Percentiles rank a stretch among this genome's conserved stretches.
Conservation (phyloP, 1,140 invertebrate genomes). For the Tribolium castaneum region DNA sequence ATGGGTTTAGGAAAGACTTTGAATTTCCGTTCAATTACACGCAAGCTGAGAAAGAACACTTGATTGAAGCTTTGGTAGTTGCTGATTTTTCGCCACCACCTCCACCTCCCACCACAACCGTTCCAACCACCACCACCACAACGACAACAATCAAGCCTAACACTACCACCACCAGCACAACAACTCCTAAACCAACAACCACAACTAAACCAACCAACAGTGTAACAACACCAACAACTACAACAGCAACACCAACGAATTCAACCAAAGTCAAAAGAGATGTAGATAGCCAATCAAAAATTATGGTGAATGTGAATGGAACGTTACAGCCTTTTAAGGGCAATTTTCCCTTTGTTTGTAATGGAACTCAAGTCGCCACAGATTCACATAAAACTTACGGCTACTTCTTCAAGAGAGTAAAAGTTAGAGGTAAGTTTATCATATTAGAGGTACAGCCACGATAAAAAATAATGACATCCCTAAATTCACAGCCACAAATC, state of each 20-base stretch:
- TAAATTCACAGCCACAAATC: too few relatives aligned
- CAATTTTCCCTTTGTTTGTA: slow-evolving; percentile 69
- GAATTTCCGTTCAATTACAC: slow-evolving; percentile 73
- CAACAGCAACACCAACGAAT: slow-evolving; percentile 43
- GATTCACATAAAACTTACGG: slow-evolving; percentile 78
- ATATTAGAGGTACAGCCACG: too few relatives aligned
- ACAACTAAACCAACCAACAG: slow-evolving; percentile 48
- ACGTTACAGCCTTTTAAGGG: slow-evolving; percentile 53
- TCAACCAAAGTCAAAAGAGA: slow-evolving; percentile 42
- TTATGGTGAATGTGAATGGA: slow-evolving; percentile 50
- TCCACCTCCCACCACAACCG: slow-evolving; percentile 70
- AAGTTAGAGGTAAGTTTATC: slow-evolving; percentile 70
- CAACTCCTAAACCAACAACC: slow-evolving; percentile 50
- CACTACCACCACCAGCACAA: slow-evolving; percentile 53
- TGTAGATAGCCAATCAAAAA: slow-evolving; percentile 38
- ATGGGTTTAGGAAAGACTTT: slow-evolving; percentile 72
- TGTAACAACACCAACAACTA: slow-evolving; percentile 11
- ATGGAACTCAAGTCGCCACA: slow-evolving; percentile 71
- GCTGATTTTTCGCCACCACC: slow-evolving; percentile 74
- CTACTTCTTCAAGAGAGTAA: slow-evolving; percentile 70
- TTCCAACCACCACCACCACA: slow-evolving; percentile 66
- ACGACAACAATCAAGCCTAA: slow-evolving; percentile 52
- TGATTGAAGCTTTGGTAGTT: slow-evolving; percentile 77
- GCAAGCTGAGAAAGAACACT: slow-evolving; percentile 69
- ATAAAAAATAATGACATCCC: too few relatives aligned